Evolutionary conservation across 2,888 invertebrate genomes (phyloP), one percentile per base, ranked within the genome.

Genomic region (Malthinus flaveolus): DNA sequence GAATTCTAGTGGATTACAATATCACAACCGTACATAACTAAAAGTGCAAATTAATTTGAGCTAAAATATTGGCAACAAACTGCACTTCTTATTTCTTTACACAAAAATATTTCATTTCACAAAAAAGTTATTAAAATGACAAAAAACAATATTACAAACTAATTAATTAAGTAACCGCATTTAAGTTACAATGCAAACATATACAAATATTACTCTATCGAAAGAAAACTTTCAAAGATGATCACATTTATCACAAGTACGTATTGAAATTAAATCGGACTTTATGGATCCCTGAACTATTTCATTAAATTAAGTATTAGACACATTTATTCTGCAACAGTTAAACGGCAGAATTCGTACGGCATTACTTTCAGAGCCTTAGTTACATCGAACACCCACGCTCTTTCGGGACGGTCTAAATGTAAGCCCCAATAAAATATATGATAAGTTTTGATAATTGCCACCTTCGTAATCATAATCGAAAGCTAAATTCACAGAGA

Each of bases 21-120:
- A 42, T 42, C 39, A 42, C 39, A 42, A 42, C 39, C 39, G 23
- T 12, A 15, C 15, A 42, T 42, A 23, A 10, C 12, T 42, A 15
- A n/a, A 23, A 42, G 39, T 42, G 39, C 39, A 42, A 42, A 42
- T 23, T 42, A 42, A 42, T 42, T 42, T 42, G 39, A 42, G 39
- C 39, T 42, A n/a, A 42, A 42, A 42, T 5, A 23, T 42, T 42
- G 39, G 39, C 39, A 23, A 42, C 15, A 23, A 42, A 42, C 23
- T 42, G 39, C 39, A 42, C 39, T 42, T 42, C 7, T 42, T 42
- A 39, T 10, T n/a, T 23, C 12, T 23, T 23, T 23, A 15, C 3
- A 15, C 12, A 42, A 23, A 23, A 23, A 42, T 42, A 15, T 42
- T 10, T 6, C 39, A 42, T 42, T 42, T 42, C 39, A 42, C 6